phyloP scores from a whole-genome alignment of 2,113 vertebrate species.

The mouse (Mus musculus) region DNA sequence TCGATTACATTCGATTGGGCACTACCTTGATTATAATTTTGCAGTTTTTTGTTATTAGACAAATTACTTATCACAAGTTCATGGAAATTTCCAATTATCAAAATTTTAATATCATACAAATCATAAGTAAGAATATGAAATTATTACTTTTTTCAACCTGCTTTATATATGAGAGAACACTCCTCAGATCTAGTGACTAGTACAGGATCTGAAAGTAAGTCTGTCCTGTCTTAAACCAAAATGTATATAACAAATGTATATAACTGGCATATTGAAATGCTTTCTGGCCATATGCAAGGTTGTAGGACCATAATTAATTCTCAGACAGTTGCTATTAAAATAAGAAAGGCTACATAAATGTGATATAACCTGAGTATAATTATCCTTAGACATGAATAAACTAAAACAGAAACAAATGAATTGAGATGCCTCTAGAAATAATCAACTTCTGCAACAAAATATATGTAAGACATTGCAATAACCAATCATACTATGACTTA shows the following conservation, averaged over 20 bases:
- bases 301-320: background rate
- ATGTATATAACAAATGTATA: background rate
- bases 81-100: background rate
- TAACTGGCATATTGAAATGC: background rate
- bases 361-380: background rate
- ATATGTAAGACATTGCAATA: background rate
- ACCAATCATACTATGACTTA: background rate
- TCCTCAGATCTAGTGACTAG: background rate
- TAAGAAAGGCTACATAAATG: background rate
- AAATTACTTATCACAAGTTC: background rate
- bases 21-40: background rate
- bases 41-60: background rate
- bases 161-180: background rate
- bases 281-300: background rate
- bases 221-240: background rate
- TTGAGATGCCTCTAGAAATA: background rate
- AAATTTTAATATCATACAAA: background rate
- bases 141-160: background rate
- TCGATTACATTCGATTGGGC: background rate
- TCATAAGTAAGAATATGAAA: background rate
- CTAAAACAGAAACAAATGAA: background rate
- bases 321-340: background rate
- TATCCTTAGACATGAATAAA: background rate
- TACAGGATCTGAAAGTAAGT: background rate
- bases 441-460: background rate